Percentiles rank a stretch among this genome's conserved stretches.
These are phyloP conservation scores for Spinus olivaceus DNA, from an alignment of 2,797 vertebrate species.

Conservation along the genomic window DNA sequence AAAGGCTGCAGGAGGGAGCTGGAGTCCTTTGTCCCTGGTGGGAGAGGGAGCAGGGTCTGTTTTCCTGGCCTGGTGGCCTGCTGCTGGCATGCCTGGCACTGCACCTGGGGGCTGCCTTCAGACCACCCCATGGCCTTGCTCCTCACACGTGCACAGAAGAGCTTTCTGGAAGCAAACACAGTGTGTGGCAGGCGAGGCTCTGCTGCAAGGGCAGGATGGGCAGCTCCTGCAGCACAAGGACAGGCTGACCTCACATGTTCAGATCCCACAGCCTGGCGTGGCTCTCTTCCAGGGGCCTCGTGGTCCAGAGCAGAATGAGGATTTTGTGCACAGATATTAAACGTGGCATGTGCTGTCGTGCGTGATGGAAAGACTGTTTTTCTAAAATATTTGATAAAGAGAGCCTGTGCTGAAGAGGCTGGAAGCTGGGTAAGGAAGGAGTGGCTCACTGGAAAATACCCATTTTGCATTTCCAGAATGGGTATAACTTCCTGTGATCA, in stretches of 20 bases:
- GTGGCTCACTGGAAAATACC: background rate
- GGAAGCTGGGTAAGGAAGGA: background rate
- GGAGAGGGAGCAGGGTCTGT: background rate
- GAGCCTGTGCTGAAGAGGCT: background rate
- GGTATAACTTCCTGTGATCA: background rate
- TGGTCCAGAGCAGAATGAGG: background rate
- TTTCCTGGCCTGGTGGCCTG: background rate
- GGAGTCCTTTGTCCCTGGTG: background rate
- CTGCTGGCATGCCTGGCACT: background rate
- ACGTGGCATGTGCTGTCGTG: fast-evolving
- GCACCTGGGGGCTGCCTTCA: background rate
- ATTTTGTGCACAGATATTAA: background rate
- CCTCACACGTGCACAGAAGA: fast-evolving
- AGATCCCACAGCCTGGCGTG: background rate
- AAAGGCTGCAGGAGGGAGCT: background rate
- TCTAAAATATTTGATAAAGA: background rate
- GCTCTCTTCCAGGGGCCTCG: background rate
- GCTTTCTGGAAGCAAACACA: fast-evolving
- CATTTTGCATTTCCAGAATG: background rate
- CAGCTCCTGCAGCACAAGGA: background rate
- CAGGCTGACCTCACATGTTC: background rate
- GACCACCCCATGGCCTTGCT: background rate
- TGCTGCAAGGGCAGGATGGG: fast-evolving
- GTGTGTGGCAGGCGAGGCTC: background rate
- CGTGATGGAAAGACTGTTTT: background rate